phyloP scores from a whole-genome alignment of 37 sponge, comb jelly and placozoan species.

The Haliclona indistincta region DNA sequence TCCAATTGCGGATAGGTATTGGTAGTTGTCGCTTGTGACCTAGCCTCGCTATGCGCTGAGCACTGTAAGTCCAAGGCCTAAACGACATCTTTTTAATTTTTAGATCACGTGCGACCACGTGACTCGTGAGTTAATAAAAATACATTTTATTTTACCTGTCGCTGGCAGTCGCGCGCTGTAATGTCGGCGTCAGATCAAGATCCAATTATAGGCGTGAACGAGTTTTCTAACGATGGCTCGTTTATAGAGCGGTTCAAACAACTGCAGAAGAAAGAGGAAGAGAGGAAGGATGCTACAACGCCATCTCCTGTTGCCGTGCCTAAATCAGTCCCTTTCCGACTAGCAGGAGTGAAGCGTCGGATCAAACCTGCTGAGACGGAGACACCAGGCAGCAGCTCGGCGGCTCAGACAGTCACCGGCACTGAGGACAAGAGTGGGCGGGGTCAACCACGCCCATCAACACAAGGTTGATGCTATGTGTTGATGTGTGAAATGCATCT shows the following conservation, averaged over 20 bases:
- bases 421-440: slow-evolving; percentile 1
- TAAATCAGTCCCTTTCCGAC: too few relatives aligned
- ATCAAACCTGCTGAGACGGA: too few relatives aligned
- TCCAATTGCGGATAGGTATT: slow-evolving; percentile 75
- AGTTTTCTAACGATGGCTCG: slow-evolving; percentile 89
- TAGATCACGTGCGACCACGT: too few relatives aligned
- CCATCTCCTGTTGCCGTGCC: not conserved
- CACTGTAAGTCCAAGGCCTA: slow-evolving; percentile 57
- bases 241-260: slow-evolving; percentile 82
- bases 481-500: too few relatives aligned
- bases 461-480: too few relatives aligned
- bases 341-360: too few relatives aligned
- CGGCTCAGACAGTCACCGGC: slow-evolving; percentile 2
- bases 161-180: too few relatives aligned
- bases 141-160: too few relatives aligned
- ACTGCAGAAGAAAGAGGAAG: slow-evolving; percentile 42
- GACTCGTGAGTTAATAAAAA: too few relatives aligned
- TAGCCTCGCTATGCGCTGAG: slow-evolving; percentile 8
- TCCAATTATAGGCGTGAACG: slow-evolving; percentile 14
- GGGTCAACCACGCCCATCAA: too few relatives aligned
- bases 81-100: slow-evolving; percentile 51
- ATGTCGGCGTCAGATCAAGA: too few relatives aligned
- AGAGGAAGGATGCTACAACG: not conserved
- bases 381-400: too few relatives aligned
- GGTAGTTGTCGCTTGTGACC: slow-evolving; percentile 53